Percentiles rank a stretch among this genome's conserved stretches.
Conservation (phyloP, 2,797 vertebrate species). For the Bucorvus abyssinicus region DNA sequence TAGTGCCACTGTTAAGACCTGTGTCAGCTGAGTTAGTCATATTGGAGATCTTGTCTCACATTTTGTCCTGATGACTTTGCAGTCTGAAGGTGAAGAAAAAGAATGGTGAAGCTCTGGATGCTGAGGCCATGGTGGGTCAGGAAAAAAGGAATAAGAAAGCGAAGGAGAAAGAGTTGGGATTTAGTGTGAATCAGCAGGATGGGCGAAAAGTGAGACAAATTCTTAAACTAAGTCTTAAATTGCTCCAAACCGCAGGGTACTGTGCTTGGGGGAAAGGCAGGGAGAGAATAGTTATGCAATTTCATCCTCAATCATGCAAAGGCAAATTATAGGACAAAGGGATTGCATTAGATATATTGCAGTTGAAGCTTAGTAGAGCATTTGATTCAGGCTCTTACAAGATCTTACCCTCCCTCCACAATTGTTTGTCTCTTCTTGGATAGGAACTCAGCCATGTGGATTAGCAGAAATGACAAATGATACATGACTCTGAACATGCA, state of each 20-base stretch:
- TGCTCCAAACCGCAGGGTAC: constrained; percentile 30
- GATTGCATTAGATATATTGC: constrained; percentile 18
- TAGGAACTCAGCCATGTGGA: background rate
- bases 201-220: constrained; percentile 38
- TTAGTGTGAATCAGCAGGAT: constrained; percentile 24
- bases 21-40: background rate
- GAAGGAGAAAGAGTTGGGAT: background rate
- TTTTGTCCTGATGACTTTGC: background rate
- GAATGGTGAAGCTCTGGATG: background rate
- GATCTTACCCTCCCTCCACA: background rate
- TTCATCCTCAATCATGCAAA: constrained; percentile 10
- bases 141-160: background rate
- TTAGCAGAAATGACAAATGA: constrained; percentile 21
- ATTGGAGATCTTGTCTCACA: background rate
- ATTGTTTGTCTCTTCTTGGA: constrained; percentile 20
- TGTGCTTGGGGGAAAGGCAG: background rate
- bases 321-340: constrained; percentile 6
- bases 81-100: background rate
- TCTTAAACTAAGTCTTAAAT: constrained; percentile 3
- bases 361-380: background rate
- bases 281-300: constrained; percentile 5
- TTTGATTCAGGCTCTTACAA: constrained; percentile 3
- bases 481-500: background rate
- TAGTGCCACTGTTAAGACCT: background rate
- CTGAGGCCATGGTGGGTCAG: background rate